phyloP scores from a whole-genome alignment of 2,113 vertebrate genomes.

The Bagarius yarrelli region DNA sequence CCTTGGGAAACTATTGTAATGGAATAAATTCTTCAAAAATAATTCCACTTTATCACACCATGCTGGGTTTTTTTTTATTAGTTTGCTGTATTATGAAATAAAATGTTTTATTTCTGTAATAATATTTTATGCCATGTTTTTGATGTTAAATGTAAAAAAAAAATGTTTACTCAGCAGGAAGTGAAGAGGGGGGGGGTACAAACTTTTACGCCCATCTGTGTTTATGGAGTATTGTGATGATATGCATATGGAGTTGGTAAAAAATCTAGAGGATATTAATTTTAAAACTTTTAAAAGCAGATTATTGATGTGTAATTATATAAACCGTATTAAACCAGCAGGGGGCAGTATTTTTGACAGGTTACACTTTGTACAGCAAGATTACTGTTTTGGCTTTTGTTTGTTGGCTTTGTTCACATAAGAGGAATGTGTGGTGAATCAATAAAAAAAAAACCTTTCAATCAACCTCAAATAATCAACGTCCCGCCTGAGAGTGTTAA shows the following conservation, averaged over 20 bases:
- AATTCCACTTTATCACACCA: background rate
- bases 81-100: background rate
- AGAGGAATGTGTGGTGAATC: constrained; percentile 23
- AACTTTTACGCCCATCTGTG: background rate
- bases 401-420: background rate
- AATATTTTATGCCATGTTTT: too few species aligned
- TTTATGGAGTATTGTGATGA: background rate
- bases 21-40: too few species aligned
- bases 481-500: background rate
- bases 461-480: constrained; percentile 14
- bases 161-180: background rate
- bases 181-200: background rate
- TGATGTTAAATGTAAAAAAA: too few species aligned
- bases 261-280: background rate
- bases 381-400: background rate
- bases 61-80: background rate
- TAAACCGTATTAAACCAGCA: constrained; percentile 28
- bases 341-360: constrained; percentile 41
- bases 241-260: background rate
- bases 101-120: background rate
- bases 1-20: too few species aligned
- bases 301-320: background rate
- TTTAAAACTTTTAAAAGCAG: background rate
- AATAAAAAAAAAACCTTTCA: background rate
- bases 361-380: background rate